Evolutionary conservation across 2,888 invertebrate genomes (phyloP).

Genomic region (Entomobrya proxima): DNA sequence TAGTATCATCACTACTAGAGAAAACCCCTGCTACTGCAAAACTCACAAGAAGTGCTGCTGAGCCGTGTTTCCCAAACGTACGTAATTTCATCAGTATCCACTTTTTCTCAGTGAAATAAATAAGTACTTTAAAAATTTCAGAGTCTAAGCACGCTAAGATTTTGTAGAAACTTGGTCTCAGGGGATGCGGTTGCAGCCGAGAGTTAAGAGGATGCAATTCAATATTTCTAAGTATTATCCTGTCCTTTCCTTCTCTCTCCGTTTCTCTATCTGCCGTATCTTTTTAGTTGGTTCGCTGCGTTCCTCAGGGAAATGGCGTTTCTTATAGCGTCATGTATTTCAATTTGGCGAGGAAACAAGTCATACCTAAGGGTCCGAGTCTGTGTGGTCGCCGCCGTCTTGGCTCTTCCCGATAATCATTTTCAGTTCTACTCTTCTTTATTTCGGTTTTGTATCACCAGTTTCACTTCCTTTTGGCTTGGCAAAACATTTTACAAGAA

Average conservation of each 20-base stretch:
- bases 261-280: constrained; percentile 72
- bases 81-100: too few relatives aligned
- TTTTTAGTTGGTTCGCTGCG: too few relatives aligned
- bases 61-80: too few relatives aligned
- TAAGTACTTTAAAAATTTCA: neutral
- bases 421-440: constrained; percentile 2
- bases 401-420: constrained; percentile 74
- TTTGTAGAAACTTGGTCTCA: constrained; percentile 77
- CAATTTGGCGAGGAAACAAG: constrained; percentile 96
- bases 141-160: constrained; percentile 78
- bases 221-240: constrained; percentile 61
- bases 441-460: neutral
- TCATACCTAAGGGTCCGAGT: constrained; percentile 88
- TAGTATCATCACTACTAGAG: too few relatives aligned
- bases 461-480: neutral
- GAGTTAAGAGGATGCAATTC: constrained; percentile 68
- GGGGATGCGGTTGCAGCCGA: constrained; percentile 66
- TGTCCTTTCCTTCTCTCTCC: neutral
- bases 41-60: too few relatives aligned
- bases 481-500: neutral
- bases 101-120: neutral
- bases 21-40: too few relatives aligned
- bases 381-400: constrained; percentile 79
- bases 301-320: neutral
- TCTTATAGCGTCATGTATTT: constrained; percentile 89